Base-by-base conservation (phyloP, 2,888 invertebrate genomes). In the Caprella mutica region DNA sequence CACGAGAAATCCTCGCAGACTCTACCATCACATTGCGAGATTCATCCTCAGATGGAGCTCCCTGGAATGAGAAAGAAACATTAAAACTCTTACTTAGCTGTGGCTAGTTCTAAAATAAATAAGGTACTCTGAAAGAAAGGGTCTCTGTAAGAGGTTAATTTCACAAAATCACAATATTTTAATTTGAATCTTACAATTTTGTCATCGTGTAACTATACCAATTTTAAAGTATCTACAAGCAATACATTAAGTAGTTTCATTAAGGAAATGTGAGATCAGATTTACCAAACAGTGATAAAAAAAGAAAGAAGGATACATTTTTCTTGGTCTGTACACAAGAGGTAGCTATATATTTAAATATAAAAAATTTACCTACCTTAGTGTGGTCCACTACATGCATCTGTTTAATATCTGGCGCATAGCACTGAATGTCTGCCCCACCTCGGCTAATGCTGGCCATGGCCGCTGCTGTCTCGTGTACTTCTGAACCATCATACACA, bases 401-500 rank as follows among this genome's bases (percentile, higher is more conserved):
- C 67, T 77, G 77, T 4, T 68, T 58, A 8, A 70, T 68, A 62
- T 76, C 71, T 4, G 76, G 76, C 23, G 77, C 76, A 70, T 74
- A 76, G 60, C 74, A 72, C 4, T 70, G 67, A 5, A 73, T 72
- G 17, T 71, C 68, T 9, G 64, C 73, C 33, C 71, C 70, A 38
- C 66, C 69, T 52, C 76, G 69, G 51, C 75, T 75, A 55, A 77
- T 66, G 64, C 73, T 73, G 3, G 72, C 73, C 51, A 74, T 59
- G 6, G 59, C 61, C 1, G 78, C 76, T 21, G 77, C 71, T 9
- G 77, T 75, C 69, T 79, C 79, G 52, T 77, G 75, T 38, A 77
- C 71, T 69, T 79, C 79, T 39, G 73, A 72, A 2, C 79, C 78
- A 70, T 79, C 79, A 65, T 75, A 75, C 1, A 74, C 74, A 5